Evolutionary conservation across 2,888 invertebrate species (phyloP).

Genomic region (Eristalis pertinax): DNA sequence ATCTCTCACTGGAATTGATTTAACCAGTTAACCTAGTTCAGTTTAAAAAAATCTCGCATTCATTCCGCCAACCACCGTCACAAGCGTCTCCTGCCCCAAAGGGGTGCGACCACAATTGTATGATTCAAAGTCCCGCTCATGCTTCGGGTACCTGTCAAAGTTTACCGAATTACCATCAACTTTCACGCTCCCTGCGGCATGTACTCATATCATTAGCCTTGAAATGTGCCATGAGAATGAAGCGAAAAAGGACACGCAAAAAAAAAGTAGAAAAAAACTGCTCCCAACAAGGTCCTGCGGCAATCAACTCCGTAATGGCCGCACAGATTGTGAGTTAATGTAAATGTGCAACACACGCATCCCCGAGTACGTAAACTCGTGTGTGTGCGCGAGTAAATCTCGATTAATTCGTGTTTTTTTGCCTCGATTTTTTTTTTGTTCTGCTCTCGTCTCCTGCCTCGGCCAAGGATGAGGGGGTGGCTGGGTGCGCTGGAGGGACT

Average conservation of each 20-base stretch:
- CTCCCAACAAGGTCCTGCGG: conserved; percentile 23
- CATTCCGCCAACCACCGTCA: not conserved
- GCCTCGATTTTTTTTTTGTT: not conserved
- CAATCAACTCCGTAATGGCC: conserved; percentile 26
- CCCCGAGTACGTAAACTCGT: not conserved
- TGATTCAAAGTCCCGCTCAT: not conserved
- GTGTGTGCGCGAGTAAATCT: not conserved
- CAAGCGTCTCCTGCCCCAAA: too few species aligned
- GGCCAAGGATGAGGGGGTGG: not conserved
- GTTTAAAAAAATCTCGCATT: not conserved
- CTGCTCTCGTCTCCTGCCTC: not conserved
- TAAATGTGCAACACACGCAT: conserved; percentile 42
- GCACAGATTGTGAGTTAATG: conserved; percentile 10
- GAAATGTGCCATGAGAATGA: not conserved
- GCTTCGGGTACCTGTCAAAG: not conserved
- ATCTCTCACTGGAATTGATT: too few species aligned
- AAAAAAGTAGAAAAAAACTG: not conserved
- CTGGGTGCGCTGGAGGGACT: too few species aligned
- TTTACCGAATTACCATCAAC: not conserved
- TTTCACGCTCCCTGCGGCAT: not conserved
- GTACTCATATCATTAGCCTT: conserved; percentile 2
- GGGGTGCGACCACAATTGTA: not conserved
- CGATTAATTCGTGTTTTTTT: conserved; percentile 13
- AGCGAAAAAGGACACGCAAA: not conserved
- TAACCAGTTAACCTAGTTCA: too few species aligned